Base-by-base conservation (phyloP, 1,140 invertebrate species). In the Drosophila lacertosa region DNA sequence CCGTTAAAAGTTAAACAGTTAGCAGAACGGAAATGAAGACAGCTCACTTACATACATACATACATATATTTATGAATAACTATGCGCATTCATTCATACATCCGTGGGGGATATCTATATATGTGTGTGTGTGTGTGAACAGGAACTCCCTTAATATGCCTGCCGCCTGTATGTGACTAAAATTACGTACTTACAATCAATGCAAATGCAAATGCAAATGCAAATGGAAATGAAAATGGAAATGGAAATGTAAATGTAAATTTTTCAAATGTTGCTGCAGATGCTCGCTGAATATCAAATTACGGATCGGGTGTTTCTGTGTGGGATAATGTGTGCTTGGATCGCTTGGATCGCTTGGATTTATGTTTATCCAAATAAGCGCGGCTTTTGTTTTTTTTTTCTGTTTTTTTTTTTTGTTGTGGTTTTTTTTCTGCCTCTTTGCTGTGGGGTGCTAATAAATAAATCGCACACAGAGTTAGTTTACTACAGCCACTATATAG, bases 201-300 rank as follows among this genome's bases (percentile, higher is more conserved):
- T 84, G 81, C 81, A 88, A 86, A 88, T 88, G 74, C 69, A 48
- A 86, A 84, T 84, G 81, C 77, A 84, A 84, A 84, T 86, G 86
- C 50, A 60, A 68, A 66, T 75, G n/a, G n/a, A n/a, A n/a, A n/a
- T n/a, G n/a, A n/a, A n/a, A 84, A 84, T 84, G 81, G 82, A 88
- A 86, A 88, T 88, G 74, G 74, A 48, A 86, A 84, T 84, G 81
- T 81, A 84, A 84, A 84, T 86, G 86, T 44, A 60, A 68, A 66
- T 67, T 3, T 44, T 51, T 20, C 13, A 11, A 35, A 40, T 29
- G 47, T 22, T 48, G 45, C n/a, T 48, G 48, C 71, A 72, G 71
- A 72, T 83, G 81, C 68, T 80, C 73, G 77, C 72, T 69, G 81
- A 84, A 84, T 84, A 84, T 84, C 81, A 84, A 84, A 86, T 84